Conservation (phyloP, 2,797 vertebrate genomes). For the Molossus molossus region DNA sequence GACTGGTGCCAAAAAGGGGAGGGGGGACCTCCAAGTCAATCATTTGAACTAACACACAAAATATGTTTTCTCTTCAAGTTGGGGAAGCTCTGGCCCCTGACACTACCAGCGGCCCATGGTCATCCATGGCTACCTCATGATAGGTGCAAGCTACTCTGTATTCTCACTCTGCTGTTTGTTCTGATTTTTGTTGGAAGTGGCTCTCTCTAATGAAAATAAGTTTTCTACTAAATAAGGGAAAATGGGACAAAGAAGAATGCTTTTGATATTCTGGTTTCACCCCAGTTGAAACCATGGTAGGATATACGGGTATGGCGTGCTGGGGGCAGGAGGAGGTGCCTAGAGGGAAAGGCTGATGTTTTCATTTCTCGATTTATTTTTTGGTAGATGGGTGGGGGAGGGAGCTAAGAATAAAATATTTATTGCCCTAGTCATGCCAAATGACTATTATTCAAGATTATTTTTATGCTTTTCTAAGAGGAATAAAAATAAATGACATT, state of each 20-base stretch:
- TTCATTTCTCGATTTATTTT: constrained; percentile 58
- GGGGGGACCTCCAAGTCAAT: neutral
- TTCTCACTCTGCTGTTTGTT: neutral
- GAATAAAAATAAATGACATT: constrained; percentile 59
- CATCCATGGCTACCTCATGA: neutral
- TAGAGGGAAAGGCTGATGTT: constrained; percentile 1
- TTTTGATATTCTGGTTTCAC: constrained; percentile 35
- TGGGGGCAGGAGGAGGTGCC: constrained; percentile 24
- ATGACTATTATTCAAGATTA: constrained; percentile 30
- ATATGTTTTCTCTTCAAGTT: neutral
- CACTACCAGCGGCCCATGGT: neutral
- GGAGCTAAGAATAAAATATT: constrained; percentile 19
- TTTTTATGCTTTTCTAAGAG: constrained; percentile 70
- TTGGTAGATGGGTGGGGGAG: neutral
- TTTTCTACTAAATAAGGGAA: constrained; percentile 13
- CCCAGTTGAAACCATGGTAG: neutral
- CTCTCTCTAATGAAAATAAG: constrained; percentile 3
- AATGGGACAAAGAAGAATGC: constrained; percentile 35
- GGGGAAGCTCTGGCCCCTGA: neutral
- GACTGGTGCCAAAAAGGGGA: constrained; percentile 67
- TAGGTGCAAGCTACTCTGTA: neutral
- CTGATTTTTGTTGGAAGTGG: constrained; percentile 20
- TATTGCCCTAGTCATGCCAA: constrained; percentile 71
- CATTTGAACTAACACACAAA: neutral
- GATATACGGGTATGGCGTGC: constrained; percentile 14